These are phyloP conservation scores for Aselliscus stoliczkanus DNA, from an alignment of 2,797 vertebrate species.

Conservation along the genomic window DNA sequence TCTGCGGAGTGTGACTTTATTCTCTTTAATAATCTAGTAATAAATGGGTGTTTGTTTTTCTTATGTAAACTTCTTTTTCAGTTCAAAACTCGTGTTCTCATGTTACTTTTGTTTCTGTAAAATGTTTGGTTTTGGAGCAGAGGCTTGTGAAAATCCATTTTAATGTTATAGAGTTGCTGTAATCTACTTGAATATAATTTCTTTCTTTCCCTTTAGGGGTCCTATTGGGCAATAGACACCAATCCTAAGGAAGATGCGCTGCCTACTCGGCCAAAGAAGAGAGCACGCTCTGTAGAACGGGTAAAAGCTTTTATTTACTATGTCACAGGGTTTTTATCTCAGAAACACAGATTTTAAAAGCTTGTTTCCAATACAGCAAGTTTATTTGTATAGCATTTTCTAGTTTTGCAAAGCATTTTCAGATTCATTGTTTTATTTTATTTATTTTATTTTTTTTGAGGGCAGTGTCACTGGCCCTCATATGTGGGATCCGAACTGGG, in stretches of 20 bases:
- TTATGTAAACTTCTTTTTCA: constrained; percentile 6
- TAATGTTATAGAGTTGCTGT: not conserved
- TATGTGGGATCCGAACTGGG: no score
- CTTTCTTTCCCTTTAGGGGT: constrained; percentile 85
- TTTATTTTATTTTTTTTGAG: no score
- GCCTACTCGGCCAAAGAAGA: constrained; percentile 94
- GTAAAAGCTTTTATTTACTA: constrained; percentile 78
- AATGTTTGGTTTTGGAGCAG: constrained; percentile 34
- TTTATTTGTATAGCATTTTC: constrained; percentile 19
- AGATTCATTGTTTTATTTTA: constrained; percentile 10
- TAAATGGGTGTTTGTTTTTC: not conserved
- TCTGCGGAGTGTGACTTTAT: not conserved
- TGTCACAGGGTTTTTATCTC: not conserved
- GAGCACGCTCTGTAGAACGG: constrained; percentile 93
- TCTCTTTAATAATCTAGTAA: not conserved
- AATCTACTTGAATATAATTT: constrained; percentile 39
- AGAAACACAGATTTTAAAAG: constrained; percentile 20
- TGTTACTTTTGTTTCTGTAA: not conserved
- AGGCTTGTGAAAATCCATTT: constrained; percentile 35
- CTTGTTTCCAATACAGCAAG: not conserved
- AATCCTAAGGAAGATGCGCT: constrained; percentile 94
- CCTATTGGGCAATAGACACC: constrained; percentile 95
- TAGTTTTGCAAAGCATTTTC: not conserved
- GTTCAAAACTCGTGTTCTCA: not conserved
- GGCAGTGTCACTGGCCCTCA: no score